Percentiles rank a stretch among this genome's conserved stretches.
Evolutionary conservation across 2,888 invertebrate genomes (phyloP).

Genomic region (Orthonevra nobilis): DNA sequence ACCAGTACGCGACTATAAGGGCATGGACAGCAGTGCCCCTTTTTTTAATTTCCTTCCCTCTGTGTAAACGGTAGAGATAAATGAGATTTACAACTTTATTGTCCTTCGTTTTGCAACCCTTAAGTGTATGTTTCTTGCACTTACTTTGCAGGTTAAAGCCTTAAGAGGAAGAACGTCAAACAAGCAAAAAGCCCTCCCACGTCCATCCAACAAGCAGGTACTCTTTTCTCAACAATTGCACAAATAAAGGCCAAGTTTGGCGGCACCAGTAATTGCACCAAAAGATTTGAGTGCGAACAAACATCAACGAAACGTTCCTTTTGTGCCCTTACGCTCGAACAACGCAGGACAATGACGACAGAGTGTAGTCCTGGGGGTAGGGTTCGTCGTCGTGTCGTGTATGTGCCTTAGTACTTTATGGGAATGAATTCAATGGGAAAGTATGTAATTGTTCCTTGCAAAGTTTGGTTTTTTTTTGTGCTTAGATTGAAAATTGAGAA

Average conservation of each 20-base stretch:
- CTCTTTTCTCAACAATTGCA: constrained; percentile 32
- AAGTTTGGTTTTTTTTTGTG: constrained; percentile 8
- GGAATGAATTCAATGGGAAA: constrained; percentile 36
- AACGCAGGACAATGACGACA: constrained; percentile 10
- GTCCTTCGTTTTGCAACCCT: constrained; percentile 14
- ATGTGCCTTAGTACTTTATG: not conserved
- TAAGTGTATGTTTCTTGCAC: constrained; percentile 28
- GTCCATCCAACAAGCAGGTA: constrained; percentile 2
- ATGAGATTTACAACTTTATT: constrained; percentile 38
- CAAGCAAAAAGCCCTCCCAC: too few species aligned
- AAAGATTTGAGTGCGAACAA: constrained; percentile 20
- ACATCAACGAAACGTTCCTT: not conserved
- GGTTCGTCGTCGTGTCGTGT: not conserved
- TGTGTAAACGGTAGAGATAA: constrained; percentile 4
- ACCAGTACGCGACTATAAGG: too few species aligned
- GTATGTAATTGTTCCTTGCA: constrained; percentile 33
- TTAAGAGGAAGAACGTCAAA: too few species aligned
- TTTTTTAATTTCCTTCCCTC: not conserved
- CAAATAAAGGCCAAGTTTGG: constrained; percentile 39
- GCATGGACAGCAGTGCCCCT: constrained; percentile 14
- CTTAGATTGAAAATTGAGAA: constrained; percentile 38
- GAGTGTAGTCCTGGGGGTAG: not conserved
- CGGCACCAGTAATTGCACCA: constrained; percentile 11
- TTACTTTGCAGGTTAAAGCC: constrained; percentile 39
- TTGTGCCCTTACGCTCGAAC: constrained; percentile 4